Evolutionary conservation across 2,113 vertebrate genomes (phyloP), one percentile per base, ranked within the genome.

Genomic region (Vidua macroura): DNA sequence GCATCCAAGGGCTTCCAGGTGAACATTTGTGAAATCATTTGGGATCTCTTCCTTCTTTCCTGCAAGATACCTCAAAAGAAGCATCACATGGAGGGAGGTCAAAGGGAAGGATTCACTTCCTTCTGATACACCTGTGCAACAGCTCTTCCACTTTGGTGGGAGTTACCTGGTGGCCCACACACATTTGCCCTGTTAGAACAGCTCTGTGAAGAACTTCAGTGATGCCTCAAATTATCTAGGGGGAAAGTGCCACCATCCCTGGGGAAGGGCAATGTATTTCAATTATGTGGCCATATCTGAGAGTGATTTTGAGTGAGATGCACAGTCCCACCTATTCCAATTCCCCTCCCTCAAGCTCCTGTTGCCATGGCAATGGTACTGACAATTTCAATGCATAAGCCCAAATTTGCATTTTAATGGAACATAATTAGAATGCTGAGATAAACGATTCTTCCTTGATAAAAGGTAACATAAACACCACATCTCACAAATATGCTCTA

Each of bases 331-430:
- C 95, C 90, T 95, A 80, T 92, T 93, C 91, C 90, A 95, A 35
- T 85, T 92, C 86, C 84, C 95, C 92, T 88, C 85, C 86, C 93
- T 97, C 94, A 95, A 96, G 92, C 91, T 95, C 74, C 35, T 55
- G 97, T 97, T 97, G 85, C 95, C 92, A 96, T 96, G 96, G 97
- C 88, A 94, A 97, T 86, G 51, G 55, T 94, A 86, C 96, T 95
- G 96, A 95, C 91, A 92, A 88, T 94, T 93, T 95, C 28, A 37
- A 51, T 41, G 58, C 59, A 95, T 84, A 73, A 90, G 86, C 83
- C 64, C 67, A 93, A 97, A 97, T 98, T 97, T 97, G 95, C 97
- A 97, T 98, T 97, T 98, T 98, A 97, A 98, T 97, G 93, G 94
- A 58, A 95, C 67, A 86, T 96, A 98, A 97, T 97, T 97, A 97